Evolutionary conservation across 2,888 invertebrate species (phyloP).

Genomic region (Panzeria rudis): DNA sequence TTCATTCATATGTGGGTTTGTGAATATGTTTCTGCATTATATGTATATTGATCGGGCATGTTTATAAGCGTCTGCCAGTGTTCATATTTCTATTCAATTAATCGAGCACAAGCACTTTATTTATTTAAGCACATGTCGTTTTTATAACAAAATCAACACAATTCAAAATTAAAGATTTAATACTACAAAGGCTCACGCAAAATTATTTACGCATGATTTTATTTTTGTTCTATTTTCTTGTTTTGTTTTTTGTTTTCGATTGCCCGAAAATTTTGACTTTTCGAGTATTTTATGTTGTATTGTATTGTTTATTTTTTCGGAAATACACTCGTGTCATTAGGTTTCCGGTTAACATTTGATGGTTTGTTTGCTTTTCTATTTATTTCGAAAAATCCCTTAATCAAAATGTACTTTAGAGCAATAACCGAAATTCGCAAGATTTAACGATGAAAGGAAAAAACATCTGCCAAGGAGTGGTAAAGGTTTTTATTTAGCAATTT

Average conservation of each 20-base stretch:
- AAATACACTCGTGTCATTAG: conserved; percentile 80
- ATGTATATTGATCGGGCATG: background rate
- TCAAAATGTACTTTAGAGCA: conserved; percentile 70
- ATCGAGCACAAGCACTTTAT: background rate
- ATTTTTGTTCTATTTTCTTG: conserved; percentile 20
- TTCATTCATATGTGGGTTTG: background rate
- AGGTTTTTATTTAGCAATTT: conserved; percentile 6
- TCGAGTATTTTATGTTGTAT: conserved; percentile 13
- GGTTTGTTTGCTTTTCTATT: conserved; percentile 67
- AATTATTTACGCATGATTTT: conserved; percentile 66
- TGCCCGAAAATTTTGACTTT: conserved; percentile 20
- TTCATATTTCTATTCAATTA: conserved; percentile 6
- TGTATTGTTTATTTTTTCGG: conserved; percentile 56
- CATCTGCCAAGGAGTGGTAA: conserved; percentile 44
- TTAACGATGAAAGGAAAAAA: conserved; percentile 39
- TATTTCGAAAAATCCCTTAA: conserved; percentile 74
- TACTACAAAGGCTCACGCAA: conserved; percentile 51
- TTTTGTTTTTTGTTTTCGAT: conserved; percentile 11
- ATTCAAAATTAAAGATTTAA: conserved; percentile 38
- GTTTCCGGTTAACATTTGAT: conserved; percentile 77
- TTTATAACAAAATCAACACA: conserved; percentile 69
- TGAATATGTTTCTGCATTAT: background rate
- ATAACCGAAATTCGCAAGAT: conserved; percentile 6
- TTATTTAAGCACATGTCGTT: conserved; percentile 69
- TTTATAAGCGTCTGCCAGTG: background rate